phyloP scores from a whole-genome alignment of 1,140 invertebrate genomes.

The Drosophila mojavensis region DNA sequence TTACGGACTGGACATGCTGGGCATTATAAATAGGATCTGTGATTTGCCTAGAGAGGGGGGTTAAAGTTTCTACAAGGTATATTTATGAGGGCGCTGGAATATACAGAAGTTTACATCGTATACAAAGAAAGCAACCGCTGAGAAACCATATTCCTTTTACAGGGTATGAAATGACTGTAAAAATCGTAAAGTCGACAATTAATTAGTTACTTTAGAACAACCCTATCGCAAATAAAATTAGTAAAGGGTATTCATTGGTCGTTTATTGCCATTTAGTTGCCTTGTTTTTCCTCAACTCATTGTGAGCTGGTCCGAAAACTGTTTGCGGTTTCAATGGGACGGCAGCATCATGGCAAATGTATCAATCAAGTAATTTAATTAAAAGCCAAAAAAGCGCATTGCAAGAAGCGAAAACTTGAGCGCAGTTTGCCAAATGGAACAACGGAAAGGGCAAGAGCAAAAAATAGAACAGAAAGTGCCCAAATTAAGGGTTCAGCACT shows the following conservation, averaged over 20 bases:
- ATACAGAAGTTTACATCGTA: too few relatives aligned
- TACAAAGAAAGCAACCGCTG: too few relatives aligned
- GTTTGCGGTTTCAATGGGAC: conserved; percentile 50
- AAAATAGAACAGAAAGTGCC: neutral
- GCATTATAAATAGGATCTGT: neutral
- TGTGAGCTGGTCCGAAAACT: conserved; percentile 19
- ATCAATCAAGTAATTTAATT: conserved; percentile 69
- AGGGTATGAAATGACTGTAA: too few relatives aligned
- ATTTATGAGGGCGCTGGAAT: too few relatives aligned
- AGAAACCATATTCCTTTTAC: too few relatives aligned
- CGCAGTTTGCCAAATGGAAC: neutral
- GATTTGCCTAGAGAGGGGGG: neutral
- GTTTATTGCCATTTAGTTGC: neutral
- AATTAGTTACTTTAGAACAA: too few relatives aligned
- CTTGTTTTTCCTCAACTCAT: neutral
- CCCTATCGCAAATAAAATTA: too few relatives aligned
- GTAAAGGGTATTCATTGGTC: neutral
- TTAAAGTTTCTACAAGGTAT: too few relatives aligned
- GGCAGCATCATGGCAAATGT: conserved; percentile 28
- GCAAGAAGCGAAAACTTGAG: neutral
- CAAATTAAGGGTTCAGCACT: conserved; percentile 12
- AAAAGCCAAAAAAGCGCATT: conserved; percentile 44
- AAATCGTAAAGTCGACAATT: too few relatives aligned
- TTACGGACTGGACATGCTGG: neutral
- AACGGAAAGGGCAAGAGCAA: too few relatives aligned